These are phyloP conservation scores for Mycteria americana DNA, from an alignment of 2,797 vertebrate species.

Conservation along the genomic window DNA sequence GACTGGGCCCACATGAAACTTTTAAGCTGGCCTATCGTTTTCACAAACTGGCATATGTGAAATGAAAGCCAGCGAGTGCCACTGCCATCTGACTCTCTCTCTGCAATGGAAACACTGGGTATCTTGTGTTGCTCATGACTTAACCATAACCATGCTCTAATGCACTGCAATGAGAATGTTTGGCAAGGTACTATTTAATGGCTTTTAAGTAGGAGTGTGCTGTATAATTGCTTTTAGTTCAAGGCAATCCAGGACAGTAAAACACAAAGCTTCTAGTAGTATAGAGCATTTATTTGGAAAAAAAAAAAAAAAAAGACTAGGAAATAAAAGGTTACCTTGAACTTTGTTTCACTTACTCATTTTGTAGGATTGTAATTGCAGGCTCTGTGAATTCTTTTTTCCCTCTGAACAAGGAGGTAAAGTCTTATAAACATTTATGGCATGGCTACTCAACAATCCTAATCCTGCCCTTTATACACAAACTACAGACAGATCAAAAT, in stretches of 20 bases:
- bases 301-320: neutral
- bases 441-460: neutral
- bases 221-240: constrained; percentile 6
- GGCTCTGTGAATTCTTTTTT: neutral
- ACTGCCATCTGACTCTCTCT: constrained; percentile 65
- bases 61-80: constrained; percentile 54
- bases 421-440: constrained; percentile 30
- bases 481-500: neutral
- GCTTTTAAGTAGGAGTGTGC: neutral
- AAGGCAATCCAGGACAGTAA: constrained; percentile 19
- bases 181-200: constrained; percentile 30
- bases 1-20: constrained; percentile 66
- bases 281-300: neutral
- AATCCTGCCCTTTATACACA: neutral
- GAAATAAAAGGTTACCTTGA: constrained; percentile 63
- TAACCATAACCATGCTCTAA: constrained; percentile 77
- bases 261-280: constrained; percentile 10
- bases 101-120: constrained; percentile 68
- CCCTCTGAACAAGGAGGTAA: neutral
- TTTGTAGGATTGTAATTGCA: constrained; percentile 26
- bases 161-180: constrained; percentile 70
- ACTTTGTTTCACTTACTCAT: constrained; percentile 54
- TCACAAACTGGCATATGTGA: constrained; percentile 45
- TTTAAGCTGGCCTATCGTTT: constrained; percentile 71
- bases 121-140: constrained; percentile 84